Evolutionary conservation across 2,797 vertebrate species (phyloP).

Genomic region (Geotrypetes seraphini): DNA sequence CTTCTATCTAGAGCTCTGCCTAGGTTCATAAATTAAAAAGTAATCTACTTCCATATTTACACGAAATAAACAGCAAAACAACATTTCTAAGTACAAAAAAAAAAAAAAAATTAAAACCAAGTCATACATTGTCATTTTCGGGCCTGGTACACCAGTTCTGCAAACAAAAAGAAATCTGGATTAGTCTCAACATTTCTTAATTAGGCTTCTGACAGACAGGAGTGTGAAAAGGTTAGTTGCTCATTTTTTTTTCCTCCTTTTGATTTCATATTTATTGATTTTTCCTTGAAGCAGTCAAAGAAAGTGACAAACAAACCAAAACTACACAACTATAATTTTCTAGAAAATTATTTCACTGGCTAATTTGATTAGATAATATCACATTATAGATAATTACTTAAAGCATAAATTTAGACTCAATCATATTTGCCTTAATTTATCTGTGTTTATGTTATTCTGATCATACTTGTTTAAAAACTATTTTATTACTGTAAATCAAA

Average conservation of each 20-base stretch:
- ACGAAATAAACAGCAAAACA: no score
- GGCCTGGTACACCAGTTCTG: conserved; percentile 60
- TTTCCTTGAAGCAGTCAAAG: conserved; percentile 8
- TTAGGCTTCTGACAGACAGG: conserved; percentile 8
- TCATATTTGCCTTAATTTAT: not conserved
- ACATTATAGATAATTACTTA: conserved; percentile 8
- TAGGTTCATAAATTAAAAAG: no score
- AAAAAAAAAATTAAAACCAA: conserved; percentile 21
- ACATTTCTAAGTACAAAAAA: no score
- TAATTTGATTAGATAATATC: conserved; percentile 6
- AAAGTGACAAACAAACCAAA: no score
- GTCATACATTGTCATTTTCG: conserved; percentile 85
- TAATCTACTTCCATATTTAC: no score
- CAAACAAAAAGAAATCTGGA: conserved; percentile 54
- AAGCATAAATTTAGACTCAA: conserved; percentile 4
- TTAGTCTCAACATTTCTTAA: conserved; percentile 34
- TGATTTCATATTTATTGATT: conserved; percentile 9
- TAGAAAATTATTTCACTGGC: conserved; percentile 1
- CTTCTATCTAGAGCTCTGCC: no score
- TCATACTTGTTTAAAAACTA: conserved; percentile 19
- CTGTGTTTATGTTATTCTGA: not conserved
- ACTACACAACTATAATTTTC: not conserved
- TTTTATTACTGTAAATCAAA: conserved; percentile 11
- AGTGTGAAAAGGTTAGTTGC: not conserved
- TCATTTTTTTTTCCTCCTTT: conserved; percentile 7